Evolutionary conservation across 1,140 invertebrate genomes (phyloP), one percentile per base, ranked within the genome.

Genomic region (Leptinotarsa lineolata): DNA sequence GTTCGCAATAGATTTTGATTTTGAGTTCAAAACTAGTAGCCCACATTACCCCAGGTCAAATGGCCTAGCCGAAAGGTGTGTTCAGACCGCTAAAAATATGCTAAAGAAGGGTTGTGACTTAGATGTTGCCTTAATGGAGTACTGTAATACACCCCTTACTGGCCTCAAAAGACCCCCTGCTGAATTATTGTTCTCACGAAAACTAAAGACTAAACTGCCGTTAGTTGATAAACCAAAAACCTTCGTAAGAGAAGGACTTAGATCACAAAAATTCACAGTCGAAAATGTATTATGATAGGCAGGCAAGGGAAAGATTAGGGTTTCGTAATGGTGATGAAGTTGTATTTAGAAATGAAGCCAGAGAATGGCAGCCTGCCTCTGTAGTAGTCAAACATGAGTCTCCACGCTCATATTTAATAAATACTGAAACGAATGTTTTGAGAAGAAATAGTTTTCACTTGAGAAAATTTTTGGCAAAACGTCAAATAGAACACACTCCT

Each of bases 11-110:
- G 46, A 54, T 12, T 54, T 54, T 54, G 46, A 54, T 54, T 54
- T 16, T 54, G 46, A 54, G 46, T 54, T 54, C n/a, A 54, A 54
- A 54, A 54, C 46, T n/a, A 54, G 46, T 54, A 54, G 77, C 59
- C 80, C 83, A 64, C 21, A 77, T 16, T 81, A 81, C 72, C 70
- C 79, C 1, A 75, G 78, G 44, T 80, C 78, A 22, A 83, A 84
- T 73, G 83, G 81, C 4, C 72, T 78, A 30, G 79, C 77, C 15
- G 80, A 82, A 76, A 79, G 76, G 21, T 76, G 72, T 1, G 81
- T 83, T 4, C 74, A 77, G n/a, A 79, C 77, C 18, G 76, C 78
- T 1, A 82, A 82, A 75, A 74, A 70, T 12, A 74, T 83, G 12
- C 46, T 83, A 58, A 80, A 77, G 72, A 83, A 79, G 61, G 6